Evolutionary conservation across 2,797 vertebrate genomes (phyloP).

Genomic region (Mormyrops boulengeri): DNA sequence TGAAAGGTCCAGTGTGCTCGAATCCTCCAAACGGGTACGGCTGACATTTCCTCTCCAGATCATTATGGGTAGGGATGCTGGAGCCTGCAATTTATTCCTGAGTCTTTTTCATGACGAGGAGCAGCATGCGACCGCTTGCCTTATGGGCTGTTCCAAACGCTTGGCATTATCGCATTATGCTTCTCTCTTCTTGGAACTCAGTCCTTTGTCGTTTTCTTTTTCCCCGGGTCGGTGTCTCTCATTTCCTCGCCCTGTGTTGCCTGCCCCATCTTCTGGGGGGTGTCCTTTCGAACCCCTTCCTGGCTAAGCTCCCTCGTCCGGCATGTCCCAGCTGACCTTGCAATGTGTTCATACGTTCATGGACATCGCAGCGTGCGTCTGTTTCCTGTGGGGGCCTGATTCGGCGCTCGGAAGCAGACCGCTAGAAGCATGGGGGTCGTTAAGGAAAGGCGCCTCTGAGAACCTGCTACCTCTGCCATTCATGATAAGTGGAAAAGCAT

Average conservation of each 20-base stretch:
- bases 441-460: neutral
- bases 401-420: neutral
- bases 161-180: neutral
- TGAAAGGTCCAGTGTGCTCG: slow-evolving; percentile 76
- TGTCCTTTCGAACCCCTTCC: neutral
- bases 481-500: neutral
- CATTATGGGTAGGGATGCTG: neutral
- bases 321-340: neutral
- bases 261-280: neutral
- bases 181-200: neutral
- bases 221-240: neutral
- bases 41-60: slow-evolving; percentile 21
- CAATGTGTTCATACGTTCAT: neutral
- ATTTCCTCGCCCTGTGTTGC: neutral
- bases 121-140: neutral
- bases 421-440: neutral
- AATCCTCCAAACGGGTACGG: slow-evolving; percentile 82
- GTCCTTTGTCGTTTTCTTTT: neutral
- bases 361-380: neutral
- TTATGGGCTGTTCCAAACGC: neutral
- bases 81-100: neutral
- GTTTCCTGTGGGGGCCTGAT: neutral
- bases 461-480: neutral
- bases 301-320: neutral
- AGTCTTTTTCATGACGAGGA: neutral